Evolutionary conservation across 2,888 invertebrate genomes (phyloP).

Genomic region (Dolichomitus sp.): DNA sequence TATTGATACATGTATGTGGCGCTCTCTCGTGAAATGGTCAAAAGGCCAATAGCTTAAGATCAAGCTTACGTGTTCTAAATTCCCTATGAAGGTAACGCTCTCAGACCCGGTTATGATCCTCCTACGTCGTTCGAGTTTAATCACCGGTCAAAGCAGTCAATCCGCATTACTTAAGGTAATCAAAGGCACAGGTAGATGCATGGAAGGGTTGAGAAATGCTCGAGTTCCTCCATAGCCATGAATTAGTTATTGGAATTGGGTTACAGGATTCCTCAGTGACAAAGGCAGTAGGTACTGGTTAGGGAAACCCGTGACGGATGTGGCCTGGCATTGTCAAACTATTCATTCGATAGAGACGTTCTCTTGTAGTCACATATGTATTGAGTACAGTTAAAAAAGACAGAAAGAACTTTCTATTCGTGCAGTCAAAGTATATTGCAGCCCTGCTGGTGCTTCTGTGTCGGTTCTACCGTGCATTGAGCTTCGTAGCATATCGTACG

Average conservation of each 20-base stretch:
- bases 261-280: slow-evolving; percentile 41
- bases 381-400: not conserved
- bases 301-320: not conserved
- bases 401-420: not conserved
- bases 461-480: too few relatives aligned
- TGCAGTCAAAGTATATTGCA: not conserved
- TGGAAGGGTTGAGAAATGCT: not conserved
- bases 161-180: not conserved
- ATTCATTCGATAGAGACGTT: not conserved
- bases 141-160: not conserved
- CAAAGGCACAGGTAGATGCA: not conserved
- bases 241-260: slow-evolving; percentile 67
- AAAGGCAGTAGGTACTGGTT: not conserved
- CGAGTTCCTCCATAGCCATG: slow-evolving; percentile 2
- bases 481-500: too few relatives aligned
- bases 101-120: not conserved
- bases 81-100: too few relatives aligned
- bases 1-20: not conserved
- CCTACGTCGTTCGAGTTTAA: not conserved
- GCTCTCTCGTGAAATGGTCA: not conserved
- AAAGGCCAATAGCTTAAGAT: not conserved
- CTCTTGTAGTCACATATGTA: not conserved
- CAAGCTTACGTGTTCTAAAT: not conserved
- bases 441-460: not conserved
- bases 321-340: not conserved